Percentiles rank a stretch among this genome's conserved stretches.
phyloP scores from a whole-genome alignment of 2,888 invertebrate species.

The Spatulosminthurus flaviceps region DNA sequence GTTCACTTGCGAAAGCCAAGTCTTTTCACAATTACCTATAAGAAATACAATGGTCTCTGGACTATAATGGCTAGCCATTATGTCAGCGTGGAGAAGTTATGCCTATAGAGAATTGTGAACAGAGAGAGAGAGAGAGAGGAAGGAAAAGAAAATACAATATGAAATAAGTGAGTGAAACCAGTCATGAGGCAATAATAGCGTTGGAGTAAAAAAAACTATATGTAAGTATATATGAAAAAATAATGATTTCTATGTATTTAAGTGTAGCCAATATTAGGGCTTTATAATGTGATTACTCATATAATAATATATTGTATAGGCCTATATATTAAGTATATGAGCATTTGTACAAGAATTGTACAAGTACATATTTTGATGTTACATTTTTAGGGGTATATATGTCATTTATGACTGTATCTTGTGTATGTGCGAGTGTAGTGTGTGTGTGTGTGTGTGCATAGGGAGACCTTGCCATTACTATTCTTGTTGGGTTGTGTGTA shows the following conservation, averaged over 20 bases:
- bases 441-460: background rate
- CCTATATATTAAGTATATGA: background rate
- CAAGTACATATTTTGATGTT: no score
- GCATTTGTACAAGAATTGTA: background rate
- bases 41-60: background rate
- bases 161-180: constrained; percentile 24
- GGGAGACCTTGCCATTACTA: constrained; percentile 19
- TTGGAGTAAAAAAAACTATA: background rate
- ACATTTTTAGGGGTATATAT: no score
- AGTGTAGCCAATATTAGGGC: background rate
- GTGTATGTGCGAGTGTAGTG: background rate
- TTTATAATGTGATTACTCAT: no score
- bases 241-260: background rate
- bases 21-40: background rate
- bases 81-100: constrained; percentile 8
- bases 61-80: background rate
- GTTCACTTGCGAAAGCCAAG: constrained; percentile 16
- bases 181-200: constrained; percentile 18
- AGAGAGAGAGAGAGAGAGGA: constrained; percentile 16
- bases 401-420: background rate
- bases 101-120: background rate
- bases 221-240: background rate
- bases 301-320: no score
- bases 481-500: constrained; percentile 12
- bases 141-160: constrained; percentile 17